phyloP scores from a whole-genome alignment of 64 coral and sea anemone species.

The Stichodactyla mertensii region DNA sequence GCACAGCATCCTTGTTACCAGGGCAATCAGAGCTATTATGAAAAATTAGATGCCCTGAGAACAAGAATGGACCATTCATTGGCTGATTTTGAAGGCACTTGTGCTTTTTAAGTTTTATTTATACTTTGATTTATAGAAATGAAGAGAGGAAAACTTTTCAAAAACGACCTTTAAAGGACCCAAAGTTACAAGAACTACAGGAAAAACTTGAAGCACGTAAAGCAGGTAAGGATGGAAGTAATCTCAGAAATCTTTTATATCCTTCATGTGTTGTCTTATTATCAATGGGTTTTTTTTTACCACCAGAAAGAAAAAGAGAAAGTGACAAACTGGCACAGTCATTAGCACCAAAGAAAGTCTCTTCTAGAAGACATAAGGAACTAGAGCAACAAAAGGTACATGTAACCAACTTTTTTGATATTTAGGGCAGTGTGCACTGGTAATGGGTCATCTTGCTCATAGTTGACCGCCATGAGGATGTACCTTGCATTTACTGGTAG shows the following conservation, averaged over 20 bases:
- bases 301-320: slow-evolving; percentile 64
- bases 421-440: too few relatives aligned
- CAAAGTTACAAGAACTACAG: slow-evolving; percentile 78
- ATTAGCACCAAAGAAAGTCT: slow-evolving; percentile 54
- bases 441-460: too few relatives aligned
- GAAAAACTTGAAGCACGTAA: slow-evolving; percentile 72
- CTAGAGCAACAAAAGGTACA: slow-evolving; percentile 79
- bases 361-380: slow-evolving; percentile 47
- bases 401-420: background rate
- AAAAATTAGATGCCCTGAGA: too few relatives aligned
- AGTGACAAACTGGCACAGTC: slow-evolving; percentile 45
- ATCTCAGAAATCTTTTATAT: too few relatives aligned
- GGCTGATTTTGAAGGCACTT: too few relatives aligned
- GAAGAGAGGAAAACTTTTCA: slow-evolving; percentile 41
- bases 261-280: background rate
- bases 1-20: background rate
- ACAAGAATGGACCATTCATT: too few relatives aligned
- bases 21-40: too few relatives aligned
- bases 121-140: slow-evolving; percentile 31
- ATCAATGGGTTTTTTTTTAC: background rate
- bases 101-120: too few relatives aligned
- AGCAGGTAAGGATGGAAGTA: slow-evolving; percentile 35
- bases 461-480: too few relatives aligned
- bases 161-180: slow-evolving; percentile 62
- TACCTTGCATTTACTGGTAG: too few relatives aligned